These are phyloP conservation scores for Rhopalosiphum padi DNA, from an alignment of 1,140 invertebrate genomes.

Conservation along the genomic window DNA sequence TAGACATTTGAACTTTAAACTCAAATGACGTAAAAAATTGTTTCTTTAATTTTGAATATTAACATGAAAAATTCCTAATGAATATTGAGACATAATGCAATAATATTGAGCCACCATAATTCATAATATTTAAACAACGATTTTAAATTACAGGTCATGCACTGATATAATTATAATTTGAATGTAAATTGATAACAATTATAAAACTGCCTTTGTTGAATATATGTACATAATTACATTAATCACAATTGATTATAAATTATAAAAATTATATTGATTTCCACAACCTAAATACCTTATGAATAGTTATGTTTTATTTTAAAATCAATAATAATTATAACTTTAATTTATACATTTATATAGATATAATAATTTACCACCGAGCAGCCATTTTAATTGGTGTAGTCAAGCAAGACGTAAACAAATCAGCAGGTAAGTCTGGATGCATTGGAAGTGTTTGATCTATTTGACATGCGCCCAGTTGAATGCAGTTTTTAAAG, in stretches of 20 bases:
- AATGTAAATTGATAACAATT: slow-evolving; percentile 14
- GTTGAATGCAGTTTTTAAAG: slow-evolving; percentile 92
- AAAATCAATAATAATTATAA: slow-evolving; percentile 21
- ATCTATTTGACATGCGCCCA: slow-evolving; percentile 90
- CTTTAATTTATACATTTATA: background rate
- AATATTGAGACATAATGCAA: background rate
- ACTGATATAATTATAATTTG: slow-evolving; percentile 27
- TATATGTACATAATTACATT: background rate
- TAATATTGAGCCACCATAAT: background rate
- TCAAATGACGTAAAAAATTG: background rate
- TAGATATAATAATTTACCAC: slow-evolving; percentile 69
- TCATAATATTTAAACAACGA: background rate
- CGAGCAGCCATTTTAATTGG: slow-evolving; percentile 96
- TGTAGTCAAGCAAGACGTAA: slow-evolving; percentile 97
- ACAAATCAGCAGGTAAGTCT: slow-evolving; percentile 97
- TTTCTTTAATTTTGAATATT: background rate
- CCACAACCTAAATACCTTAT: background rate
- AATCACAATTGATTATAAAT: background rate
- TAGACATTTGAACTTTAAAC: slow-evolving; percentile 17
- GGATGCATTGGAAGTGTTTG: slow-evolving; percentile 97
- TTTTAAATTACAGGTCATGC: background rate
- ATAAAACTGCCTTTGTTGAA: background rate
- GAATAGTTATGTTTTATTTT: background rate
- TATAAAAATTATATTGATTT: background rate
- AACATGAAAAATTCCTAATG: background rate